Percentiles rank a stretch among this genome's conserved stretches.
phyloP scores from a whole-genome alignment of 2,113 vertebrate genomes.

The Tricholaema leucomelas region DNA sequence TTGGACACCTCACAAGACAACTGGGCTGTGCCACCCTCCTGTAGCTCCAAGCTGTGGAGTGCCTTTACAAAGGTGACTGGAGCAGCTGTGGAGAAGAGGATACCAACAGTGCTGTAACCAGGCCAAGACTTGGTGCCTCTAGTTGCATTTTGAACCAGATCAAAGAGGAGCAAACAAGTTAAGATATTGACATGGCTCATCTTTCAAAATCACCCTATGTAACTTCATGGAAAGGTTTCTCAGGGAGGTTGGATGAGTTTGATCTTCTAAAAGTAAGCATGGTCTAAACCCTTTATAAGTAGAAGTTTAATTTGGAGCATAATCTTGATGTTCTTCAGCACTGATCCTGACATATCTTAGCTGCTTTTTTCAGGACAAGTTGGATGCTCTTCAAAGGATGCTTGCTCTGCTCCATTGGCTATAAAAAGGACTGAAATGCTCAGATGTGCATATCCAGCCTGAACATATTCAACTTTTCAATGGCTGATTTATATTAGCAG shows the following conservation, averaged over 20 bases:
- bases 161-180: background rate
- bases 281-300: background rate
- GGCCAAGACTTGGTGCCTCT: background rate
- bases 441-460: background rate
- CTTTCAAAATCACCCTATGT: background rate
- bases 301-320: background rate
- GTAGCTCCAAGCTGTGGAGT: slow-evolving; percentile 33
- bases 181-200: accelerated
- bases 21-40: slow-evolving; percentile 78
- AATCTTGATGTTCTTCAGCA: background rate
- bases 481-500: background rate
- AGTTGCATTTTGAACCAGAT: background rate
- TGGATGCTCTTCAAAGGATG: background rate
- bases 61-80: slow-evolving; percentile 29
- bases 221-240: background rate
- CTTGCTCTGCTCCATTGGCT: background rate
- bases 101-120: background rate
- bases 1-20: slow-evolving; percentile 82
- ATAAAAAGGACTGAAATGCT: background rate
- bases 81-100: slow-evolving; percentile 28
- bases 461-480: background rate
- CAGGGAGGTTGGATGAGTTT: background rate
- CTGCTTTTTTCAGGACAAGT: background rate
- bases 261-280: background rate
- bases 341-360: background rate